A percentile compares a stretch with the other conserved stretches of the same genome.
phyloP scores from a whole-genome alignment of 2,113 vertebrate genomes.

The Saccopteryx leptura region DNA sequence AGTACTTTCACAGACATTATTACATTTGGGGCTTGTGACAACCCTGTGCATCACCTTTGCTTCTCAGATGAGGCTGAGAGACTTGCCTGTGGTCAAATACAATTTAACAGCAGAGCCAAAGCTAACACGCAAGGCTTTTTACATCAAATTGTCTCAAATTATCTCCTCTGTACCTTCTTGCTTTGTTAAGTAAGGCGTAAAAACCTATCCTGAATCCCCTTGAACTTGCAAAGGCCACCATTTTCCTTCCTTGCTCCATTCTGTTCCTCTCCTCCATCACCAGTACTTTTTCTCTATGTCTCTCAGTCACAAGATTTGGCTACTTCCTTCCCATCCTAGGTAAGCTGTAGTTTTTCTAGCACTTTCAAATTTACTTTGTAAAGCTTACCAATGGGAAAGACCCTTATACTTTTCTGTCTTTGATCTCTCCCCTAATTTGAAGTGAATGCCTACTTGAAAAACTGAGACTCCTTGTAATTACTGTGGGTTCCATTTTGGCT shows the following conservation, averaged over 20 bases:
- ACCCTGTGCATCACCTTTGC: not conserved
- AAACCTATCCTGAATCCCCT: not conserved
- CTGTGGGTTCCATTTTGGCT: conserved; percentile 42
- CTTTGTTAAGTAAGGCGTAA: not conserved
- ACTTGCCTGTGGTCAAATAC: not conserved
- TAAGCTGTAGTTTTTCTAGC: not conserved
- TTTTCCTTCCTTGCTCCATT: not conserved
- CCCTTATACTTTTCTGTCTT: not conserved
- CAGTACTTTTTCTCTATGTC: not conserved
- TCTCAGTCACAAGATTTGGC: not conserved
- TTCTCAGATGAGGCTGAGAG: not conserved
- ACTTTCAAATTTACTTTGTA: conserved; percentile 60
- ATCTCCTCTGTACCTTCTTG: not conserved
- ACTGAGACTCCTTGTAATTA: conserved; percentile 22
- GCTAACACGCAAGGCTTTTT: not conserved
- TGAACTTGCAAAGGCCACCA: not conserved
- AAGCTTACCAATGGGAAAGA: conserved; percentile 28
- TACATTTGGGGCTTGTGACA: not conserved
- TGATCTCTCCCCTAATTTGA: not conserved
- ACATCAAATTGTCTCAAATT: not conserved
- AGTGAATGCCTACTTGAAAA: conserved; percentile 23
- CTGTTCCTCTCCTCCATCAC: not conserved
- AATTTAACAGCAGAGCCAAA: not conserved
- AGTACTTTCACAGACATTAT: not conserved
- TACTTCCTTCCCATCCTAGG: not conserved